Evolutionary conservation across 2,888 invertebrate genomes (phyloP), one percentile per base, ranked within the genome.

Genomic region (Taphrorychus bicolor): DNA sequence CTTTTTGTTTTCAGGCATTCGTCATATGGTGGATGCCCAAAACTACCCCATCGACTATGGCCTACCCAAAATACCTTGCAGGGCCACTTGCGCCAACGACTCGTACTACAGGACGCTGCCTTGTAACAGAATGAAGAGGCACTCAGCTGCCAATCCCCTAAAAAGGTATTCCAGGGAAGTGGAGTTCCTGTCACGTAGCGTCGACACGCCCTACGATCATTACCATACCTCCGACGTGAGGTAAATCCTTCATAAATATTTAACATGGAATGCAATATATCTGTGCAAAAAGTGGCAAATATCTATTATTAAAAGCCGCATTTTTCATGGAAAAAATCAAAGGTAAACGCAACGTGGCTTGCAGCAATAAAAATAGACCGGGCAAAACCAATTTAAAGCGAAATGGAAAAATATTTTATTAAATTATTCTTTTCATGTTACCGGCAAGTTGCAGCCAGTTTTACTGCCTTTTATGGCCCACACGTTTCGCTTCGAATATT

Each of bases 31-130:
- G 71, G 92, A 92, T 73, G 87, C 87, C 72, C 93, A 93, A 71
- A 92, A 79, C 16, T 81, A 91, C 77, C 93, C 93, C 5, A 85
- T 91, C 67, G 91, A 92, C 79, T 92, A 90, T 75, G 91, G 91
- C 17, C 82, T 92, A 49, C 91, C 91, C 0, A 91, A 91, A 77
- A 84, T 89, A n/a, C 75, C 76, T 7, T 71, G 74, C 54, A 73
- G 73, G 22, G 7, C 62, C 2, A 22, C 64, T 17, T 74, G 73
- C 57, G 57, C 61, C 64, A 72, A 70, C 53, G 77, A 76, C 41
- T 73, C 73, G 52, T 78, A 75, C 78, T 92, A 92, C 78, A 87
- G 92, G 75, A 93, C 92, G 2, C 81, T 93, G 72, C 93, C 93
- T 2, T 89, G 91, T 76, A 91, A 90, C 76, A 84, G 91, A 64